These are phyloP conservation scores for Cataglyphis hispanica DNA, from an alignment of 1,140 invertebrate species.

Conservation along the genomic window DNA sequence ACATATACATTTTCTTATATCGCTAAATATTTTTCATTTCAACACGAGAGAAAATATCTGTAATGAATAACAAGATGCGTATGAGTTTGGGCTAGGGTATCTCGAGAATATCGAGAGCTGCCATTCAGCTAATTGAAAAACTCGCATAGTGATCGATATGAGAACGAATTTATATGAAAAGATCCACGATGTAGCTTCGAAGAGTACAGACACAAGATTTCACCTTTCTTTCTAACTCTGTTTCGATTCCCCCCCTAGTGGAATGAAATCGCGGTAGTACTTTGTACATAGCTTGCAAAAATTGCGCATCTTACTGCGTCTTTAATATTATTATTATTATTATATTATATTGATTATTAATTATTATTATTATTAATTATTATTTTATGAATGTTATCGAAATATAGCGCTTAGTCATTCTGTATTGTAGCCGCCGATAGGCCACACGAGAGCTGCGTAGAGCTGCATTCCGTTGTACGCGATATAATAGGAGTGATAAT, in stretches of 20 bases:
- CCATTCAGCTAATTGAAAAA: constrained; percentile 69
- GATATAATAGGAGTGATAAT: constrained; percentile 84
- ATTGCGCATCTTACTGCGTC: constrained; percentile 78
- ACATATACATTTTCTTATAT: neutral
- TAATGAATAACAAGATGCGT: constrained; percentile 6
- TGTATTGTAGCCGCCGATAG: constrained; percentile 77
- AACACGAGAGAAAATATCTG: neutral
- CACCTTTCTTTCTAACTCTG: constrained; percentile 12
- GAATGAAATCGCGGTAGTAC: constrained; percentile 83
- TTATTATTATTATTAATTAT: constrained; percentile 72
- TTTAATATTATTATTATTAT: constrained; percentile 83
- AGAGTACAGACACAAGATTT: neutral
- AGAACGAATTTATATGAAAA: neutral
- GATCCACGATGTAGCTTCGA: constrained; percentile 35
- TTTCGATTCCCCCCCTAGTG: neutral
- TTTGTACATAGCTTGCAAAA: constrained; percentile 84
- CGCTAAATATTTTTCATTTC: constrained; percentile 1
- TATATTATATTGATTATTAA: constrained; percentile 70
- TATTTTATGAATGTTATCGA: constrained; percentile 78
- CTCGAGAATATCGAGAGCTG: constrained; percentile 81
- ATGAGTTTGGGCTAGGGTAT: constrained; percentile 73
- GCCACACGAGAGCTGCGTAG: constrained; percentile 74
- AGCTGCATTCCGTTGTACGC: constrained; percentile 79
- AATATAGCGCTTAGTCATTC: constrained; percentile 80
- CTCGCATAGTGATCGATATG: neutral